Evolutionary conservation across 1,140 invertebrate species (phyloP).

Genomic region (Phenacoccus solenopsis): DNA sequence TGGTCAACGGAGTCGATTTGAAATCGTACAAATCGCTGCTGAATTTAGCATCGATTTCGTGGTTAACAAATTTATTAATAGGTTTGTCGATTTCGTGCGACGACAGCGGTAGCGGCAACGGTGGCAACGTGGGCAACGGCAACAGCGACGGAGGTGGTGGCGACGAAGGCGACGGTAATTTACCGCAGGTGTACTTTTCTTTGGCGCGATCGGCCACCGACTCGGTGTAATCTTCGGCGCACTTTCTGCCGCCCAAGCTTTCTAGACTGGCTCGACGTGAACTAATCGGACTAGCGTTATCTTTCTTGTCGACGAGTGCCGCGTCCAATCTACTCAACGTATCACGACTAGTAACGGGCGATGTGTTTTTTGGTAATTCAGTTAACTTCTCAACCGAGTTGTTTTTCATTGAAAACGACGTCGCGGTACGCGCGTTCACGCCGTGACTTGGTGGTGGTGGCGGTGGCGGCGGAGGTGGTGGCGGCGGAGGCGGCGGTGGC

Average conservation of each 20-base stretch:
- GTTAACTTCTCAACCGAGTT: constrained; percentile 16
- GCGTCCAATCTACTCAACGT: background rate
- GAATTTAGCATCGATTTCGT: background rate
- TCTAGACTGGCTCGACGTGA: background rate
- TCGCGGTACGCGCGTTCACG: background rate
- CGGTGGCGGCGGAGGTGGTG: background rate
- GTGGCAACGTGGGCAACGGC: no score
- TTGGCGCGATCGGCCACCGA: background rate
- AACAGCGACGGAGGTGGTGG: no score
- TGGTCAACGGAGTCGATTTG: background rate
- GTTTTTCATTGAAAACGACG: background rate
- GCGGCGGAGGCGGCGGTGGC: background rate
- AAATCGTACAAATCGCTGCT: background rate
- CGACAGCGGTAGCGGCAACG: no score
- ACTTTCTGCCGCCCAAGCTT: background rate
- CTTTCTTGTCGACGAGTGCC: background rate
- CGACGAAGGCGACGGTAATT: no score
- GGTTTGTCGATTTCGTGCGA: background rate
- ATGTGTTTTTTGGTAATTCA: constrained; percentile 10
- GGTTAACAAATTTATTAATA: background rate
- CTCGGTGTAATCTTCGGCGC: background rate
- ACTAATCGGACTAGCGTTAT: background rate
- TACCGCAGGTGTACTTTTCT: background rate
- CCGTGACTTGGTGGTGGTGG: background rate
- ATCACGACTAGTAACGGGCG: constrained; percentile 6